phyloP scores from a whole-genome alignment of 2,113 vertebrate species.

The Choloepus hoffmanni region DNA sequence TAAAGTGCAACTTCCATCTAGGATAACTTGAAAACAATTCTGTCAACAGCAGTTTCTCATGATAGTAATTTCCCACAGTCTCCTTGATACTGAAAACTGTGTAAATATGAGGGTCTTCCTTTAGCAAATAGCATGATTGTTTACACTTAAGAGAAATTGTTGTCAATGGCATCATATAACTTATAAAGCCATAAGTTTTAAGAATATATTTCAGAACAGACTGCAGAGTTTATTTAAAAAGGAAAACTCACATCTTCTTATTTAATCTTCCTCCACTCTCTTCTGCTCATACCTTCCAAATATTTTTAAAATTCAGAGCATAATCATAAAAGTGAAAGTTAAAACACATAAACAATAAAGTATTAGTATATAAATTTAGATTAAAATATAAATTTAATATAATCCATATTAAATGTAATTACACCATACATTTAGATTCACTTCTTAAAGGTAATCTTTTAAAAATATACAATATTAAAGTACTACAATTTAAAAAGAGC shows the following conservation, averaged over 20 bases:
- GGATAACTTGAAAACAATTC: slow-evolving; percentile 78
- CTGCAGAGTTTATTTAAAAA: background rate
- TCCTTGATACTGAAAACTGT: slow-evolving; percentile 57
- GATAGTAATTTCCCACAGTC: slow-evolving; percentile 66
- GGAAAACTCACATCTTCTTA: background rate
- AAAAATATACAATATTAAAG: background rate
- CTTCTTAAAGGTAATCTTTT: slow-evolving; percentile 18
- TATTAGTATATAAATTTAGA: background rate
- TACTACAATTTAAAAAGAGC: background rate
- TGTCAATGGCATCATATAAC: background rate
- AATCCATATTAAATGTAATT: background rate
- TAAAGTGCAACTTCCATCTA: slow-evolving; percentile 80
- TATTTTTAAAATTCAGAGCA: background rate
- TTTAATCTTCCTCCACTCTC: background rate
- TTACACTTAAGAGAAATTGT: slow-evolving; percentile 26
- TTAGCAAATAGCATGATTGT: background rate
- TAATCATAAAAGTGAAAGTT: slow-evolving; percentile 41
- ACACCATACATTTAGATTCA: slow-evolving; percentile 1
- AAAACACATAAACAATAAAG: slow-evolving; percentile 6
- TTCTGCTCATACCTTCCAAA: background rate
- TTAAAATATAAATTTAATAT: slow-evolving; percentile 47
- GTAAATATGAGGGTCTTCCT: slow-evolving; percentile 49
- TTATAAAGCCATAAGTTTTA: background rate
- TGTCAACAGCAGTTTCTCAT: slow-evolving; percentile 74
- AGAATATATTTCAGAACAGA: background rate